A percentile compares a stretch with the other conserved stretches of the same genome.
These are phyloP conservation scores for Drosophila nigritarsus DNA, from an alignment of 2,888 invertebrate genomes.

Conservation along the genomic window DNA sequence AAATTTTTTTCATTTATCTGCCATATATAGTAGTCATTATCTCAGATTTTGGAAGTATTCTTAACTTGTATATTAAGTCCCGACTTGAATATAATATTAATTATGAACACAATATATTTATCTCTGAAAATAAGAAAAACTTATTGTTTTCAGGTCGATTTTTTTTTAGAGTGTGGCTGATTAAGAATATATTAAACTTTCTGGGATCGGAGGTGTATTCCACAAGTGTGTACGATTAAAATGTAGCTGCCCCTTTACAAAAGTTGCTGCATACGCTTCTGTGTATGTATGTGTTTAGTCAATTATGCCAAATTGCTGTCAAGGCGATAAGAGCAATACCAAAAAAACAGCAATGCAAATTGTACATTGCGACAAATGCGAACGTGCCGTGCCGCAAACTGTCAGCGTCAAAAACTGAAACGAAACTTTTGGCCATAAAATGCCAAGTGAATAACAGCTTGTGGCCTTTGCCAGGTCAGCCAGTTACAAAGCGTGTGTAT, in stretches of 20 bases:
- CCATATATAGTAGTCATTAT: neutral
- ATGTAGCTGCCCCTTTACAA: neutral
- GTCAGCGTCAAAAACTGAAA: neutral
- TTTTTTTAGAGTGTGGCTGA: too few species aligned
- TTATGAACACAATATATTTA: neutral
- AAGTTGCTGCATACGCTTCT: neutral
- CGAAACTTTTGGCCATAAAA: neutral
- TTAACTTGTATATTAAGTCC: neutral
- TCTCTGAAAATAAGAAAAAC: too few species aligned
- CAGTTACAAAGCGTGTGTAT: neutral
- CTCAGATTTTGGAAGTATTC: neutral
- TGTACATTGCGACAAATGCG: neutral
- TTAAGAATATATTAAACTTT: too few species aligned
- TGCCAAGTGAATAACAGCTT: neutral
- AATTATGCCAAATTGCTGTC: constrained; percentile 67
- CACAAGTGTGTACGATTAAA: neutral
- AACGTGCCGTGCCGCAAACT: neutral
- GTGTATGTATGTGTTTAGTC: constrained; percentile 34
- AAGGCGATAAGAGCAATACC: constrained; percentile 54
- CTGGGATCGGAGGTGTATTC: neutral
- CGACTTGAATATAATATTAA: neutral
- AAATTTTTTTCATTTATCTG: neutral
- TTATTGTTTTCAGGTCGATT: too few species aligned
- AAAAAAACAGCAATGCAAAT: neutral
- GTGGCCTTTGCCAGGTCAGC: neutral